These are phyloP conservation scores for Epinotia bilunana DNA, from an alignment of 2,888 invertebrate species.

Conservation along the genomic window DNA sequence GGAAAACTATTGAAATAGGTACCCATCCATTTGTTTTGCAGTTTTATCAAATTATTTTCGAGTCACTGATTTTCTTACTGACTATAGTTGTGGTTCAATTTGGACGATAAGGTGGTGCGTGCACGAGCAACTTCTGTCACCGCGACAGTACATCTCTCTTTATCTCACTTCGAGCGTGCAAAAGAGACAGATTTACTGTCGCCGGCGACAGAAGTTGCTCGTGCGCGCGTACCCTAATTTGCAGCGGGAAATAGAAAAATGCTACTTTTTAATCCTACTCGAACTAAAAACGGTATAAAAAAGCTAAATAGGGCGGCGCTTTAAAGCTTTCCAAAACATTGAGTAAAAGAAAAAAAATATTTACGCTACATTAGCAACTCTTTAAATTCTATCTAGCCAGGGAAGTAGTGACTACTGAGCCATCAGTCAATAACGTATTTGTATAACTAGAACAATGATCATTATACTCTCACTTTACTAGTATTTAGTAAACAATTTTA, in stretches of 20 bases:
- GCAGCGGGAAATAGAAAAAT: too few relatives aligned
- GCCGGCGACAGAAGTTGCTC: too few relatives aligned
- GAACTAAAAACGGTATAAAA: not conserved
- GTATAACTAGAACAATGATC: slow-evolving; percentile 10
- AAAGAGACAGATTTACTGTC: too few relatives aligned
- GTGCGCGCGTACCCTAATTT: too few relatives aligned
- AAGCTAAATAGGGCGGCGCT: not conserved
- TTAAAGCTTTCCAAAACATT: not conserved
- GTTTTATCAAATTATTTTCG: not conserved
- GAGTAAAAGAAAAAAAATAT: not conserved
- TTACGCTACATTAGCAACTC: not conserved
- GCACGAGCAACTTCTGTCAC: too few relatives aligned
- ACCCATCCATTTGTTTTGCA: not conserved
- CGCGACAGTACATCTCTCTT: too few relatives aligned
- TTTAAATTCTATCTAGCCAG: slow-evolving; percentile 1
- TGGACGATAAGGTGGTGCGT: too few relatives aligned
- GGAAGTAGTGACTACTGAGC: not conserved
- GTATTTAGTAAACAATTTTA: slow-evolving; percentile 13
- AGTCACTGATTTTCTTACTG: not conserved
- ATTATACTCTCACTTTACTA: not conserved
- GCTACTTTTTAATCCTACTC: not conserved
- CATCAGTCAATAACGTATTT: not conserved
- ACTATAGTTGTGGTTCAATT: too few relatives aligned
- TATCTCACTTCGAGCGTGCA: too few relatives aligned
- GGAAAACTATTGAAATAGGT: not conserved